Conservation (phyloP, 2,797 vertebrate genomes). For the Sardinella longiceps region DNA sequence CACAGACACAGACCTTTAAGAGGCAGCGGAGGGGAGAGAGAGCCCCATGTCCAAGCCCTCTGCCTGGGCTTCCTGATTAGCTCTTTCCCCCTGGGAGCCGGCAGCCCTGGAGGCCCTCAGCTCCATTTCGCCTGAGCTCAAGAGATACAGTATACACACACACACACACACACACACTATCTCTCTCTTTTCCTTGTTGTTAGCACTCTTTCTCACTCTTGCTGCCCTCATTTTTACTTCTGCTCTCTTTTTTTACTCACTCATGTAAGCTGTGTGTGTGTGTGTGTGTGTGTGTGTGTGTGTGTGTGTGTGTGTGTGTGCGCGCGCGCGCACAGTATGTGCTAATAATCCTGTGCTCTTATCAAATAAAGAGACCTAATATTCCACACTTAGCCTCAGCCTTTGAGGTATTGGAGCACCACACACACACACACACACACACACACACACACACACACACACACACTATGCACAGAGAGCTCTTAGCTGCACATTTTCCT, state of each 20-base stretch:
- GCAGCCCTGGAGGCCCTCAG: constrained; percentile 9
- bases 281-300: background rate
- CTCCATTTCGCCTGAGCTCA: constrained; percentile 3
- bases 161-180: background rate
- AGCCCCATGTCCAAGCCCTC: constrained; percentile 2
- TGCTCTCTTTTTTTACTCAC: background rate
- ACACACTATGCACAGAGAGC: background rate
- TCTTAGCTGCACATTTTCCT: background rate
- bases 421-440: background rate
- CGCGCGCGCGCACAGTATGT: background rate
- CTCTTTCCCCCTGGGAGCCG: background rate
- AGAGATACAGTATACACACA: background rate
- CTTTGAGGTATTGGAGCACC: background rate
- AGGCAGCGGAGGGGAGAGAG: background rate
- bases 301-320: constrained; percentile 3
- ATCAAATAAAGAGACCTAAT: background rate
- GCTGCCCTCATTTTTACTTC: constrained; percentile 7
- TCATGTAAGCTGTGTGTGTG: background rate
- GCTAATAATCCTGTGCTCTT: background rate
- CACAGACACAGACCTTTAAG: background rate
- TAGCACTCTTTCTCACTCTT: background rate
- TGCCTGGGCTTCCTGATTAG: constrained; percentile 14
- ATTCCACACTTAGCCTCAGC: background rate
- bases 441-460: background rate
- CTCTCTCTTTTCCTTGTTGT: background rate